Evolutionary conservation across 2,113 vertebrate genomes (phyloP).

Genomic region (Peucedramus taeniatus): DNA sequence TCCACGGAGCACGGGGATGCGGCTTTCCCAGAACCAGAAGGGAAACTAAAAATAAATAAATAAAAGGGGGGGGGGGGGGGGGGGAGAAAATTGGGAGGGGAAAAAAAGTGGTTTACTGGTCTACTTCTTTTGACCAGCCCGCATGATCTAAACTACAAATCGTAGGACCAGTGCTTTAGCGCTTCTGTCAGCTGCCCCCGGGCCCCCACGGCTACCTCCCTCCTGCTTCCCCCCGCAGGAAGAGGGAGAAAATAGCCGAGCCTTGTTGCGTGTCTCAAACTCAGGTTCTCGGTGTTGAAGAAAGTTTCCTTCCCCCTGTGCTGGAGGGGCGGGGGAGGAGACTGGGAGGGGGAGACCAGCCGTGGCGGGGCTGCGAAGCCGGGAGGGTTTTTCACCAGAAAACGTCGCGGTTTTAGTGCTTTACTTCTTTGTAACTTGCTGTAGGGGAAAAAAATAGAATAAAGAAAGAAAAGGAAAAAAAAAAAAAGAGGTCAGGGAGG

Average conservation of each 20-base stretch:
- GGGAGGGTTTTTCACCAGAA: neutral
- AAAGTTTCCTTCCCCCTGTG: slow-evolving; percentile 16
- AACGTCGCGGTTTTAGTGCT: neutral
- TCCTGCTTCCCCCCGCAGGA: neutral
- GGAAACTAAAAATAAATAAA: neutral
- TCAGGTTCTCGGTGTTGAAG: neutral
- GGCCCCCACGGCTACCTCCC: neutral
- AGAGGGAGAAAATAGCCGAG: neutral
- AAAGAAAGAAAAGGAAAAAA: too few relatives aligned
- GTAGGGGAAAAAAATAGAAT: neutral
- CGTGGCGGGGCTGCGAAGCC: neutral
- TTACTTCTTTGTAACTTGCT: neutral
- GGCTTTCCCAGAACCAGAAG: neutral
- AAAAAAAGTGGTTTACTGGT: neutral
- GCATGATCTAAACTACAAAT: neutral
- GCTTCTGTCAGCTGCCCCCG: neutral
- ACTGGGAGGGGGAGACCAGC: neutral
- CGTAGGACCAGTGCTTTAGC: neutral
- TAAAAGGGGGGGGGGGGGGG: fast-evolving
- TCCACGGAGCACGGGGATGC: neutral
- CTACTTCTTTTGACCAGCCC: neutral
- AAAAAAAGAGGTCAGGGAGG: too few relatives aligned
- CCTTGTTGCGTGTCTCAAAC: slow-evolving; percentile 5
- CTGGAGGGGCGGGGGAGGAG: slow-evolving; percentile 28
- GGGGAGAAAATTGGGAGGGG: fast-evolving